A percentile compares a stretch with the other conserved stretches of the same genome.
Conservation (phyloP, 2,797 vertebrate species). For the Peromyscus eremicus region DNA sequence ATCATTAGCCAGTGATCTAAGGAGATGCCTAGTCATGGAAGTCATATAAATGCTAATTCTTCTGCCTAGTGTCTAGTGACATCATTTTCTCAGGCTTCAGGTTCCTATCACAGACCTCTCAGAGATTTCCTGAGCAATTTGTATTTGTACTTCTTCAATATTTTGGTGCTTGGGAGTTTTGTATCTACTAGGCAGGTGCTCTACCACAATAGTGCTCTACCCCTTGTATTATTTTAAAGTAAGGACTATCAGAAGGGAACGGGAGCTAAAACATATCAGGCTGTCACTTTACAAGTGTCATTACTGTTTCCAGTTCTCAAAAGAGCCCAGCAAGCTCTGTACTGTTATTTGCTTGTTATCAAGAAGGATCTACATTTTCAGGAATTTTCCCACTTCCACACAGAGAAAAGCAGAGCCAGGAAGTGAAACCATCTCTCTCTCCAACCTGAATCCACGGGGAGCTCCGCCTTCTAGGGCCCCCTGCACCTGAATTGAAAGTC, state of each 20-base stretch:
- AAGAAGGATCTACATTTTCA: conserved; percentile 17
- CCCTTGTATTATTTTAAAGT: conserved; percentile 40
- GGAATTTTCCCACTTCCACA: conserved; percentile 34
- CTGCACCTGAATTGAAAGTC: neutral
- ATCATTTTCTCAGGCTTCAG: conserved; percentile 59
- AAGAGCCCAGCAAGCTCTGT: neutral
- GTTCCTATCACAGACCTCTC: neutral
- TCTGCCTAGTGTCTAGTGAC: conserved; percentile 6
- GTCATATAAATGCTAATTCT: conserved; percentile 57
- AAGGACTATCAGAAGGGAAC: conserved; percentile 22
- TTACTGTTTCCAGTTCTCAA: conserved; percentile 42
- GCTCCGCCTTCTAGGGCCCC: neutral
- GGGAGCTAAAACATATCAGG: neutral
- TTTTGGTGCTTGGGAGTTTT: neutral
- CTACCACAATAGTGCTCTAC: neutral
- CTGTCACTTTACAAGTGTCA: conserved; percentile 6
- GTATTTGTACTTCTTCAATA: conserved; percentile 3
- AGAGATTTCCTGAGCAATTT: conserved; percentile 45
- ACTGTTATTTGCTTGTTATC: neutral
- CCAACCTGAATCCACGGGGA: neutral
- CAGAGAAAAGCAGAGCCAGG: conserved; percentile 21
- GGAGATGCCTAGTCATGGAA: conserved; percentile 30
- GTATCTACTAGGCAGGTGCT: neutral
- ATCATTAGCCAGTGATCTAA: conserved; percentile 3
- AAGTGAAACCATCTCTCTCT: conserved; percentile 32